phyloP scores from a whole-genome alignment of 1,140 invertebrate species.

The Cydia pomonella region DNA sequence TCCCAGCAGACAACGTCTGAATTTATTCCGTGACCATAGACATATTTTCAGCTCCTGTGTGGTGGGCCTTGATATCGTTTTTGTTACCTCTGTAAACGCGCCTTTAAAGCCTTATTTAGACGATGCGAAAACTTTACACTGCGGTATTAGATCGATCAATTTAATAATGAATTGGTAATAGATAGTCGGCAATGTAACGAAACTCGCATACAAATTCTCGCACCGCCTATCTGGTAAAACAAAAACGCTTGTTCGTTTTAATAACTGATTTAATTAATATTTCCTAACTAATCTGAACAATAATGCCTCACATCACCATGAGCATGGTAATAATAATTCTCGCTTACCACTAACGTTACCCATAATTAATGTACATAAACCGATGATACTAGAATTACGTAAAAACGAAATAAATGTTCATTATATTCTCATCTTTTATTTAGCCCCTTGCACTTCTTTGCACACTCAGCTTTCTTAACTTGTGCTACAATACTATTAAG shows the following conservation, averaged over 20 bases:
- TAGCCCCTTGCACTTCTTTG: conserved; percentile 35
- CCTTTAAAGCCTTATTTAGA: too few species aligned
- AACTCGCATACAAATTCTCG: too few species aligned
- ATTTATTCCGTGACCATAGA: too few species aligned
- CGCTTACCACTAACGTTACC: neutral
- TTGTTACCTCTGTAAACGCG: too few species aligned
- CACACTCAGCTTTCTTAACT: neutral
- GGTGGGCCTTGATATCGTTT: too few species aligned
- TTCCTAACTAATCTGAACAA: neutral
- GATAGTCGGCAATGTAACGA: too few species aligned
- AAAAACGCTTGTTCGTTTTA: neutral
- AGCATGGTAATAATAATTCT: neutral
- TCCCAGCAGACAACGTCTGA: too few species aligned
- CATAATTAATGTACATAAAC: neutral
- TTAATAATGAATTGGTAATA: too few species aligned
- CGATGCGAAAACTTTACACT: too few species aligned
- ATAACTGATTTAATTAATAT: neutral
- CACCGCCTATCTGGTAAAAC: neutral
- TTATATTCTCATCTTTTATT: conserved; percentile 50
- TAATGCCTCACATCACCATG: neutral
- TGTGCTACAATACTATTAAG: neutral
- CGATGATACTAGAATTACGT: neutral
- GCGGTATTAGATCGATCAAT: too few species aligned
- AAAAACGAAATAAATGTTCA: conserved; percentile 44
- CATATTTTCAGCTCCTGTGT: too few species aligned